A percentile compares a stretch with the other conserved stretches of the same genome.
Conservation (phyloP, 2,113 vertebrate species). For the Ornithorhynchus anatinus region DNA sequence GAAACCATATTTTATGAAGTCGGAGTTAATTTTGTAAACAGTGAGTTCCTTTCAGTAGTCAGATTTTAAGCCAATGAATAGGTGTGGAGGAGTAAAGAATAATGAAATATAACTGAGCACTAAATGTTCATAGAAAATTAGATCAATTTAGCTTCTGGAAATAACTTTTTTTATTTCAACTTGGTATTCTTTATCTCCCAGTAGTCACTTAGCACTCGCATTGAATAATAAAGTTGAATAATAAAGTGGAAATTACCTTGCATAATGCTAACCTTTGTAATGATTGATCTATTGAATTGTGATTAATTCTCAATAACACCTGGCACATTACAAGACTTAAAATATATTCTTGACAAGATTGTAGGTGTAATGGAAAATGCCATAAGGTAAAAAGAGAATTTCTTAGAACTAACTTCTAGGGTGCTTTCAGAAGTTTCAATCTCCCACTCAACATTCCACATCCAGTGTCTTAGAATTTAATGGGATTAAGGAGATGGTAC, state of each 20-base stretch:
- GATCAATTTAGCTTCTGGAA: too few species aligned
- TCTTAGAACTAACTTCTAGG: neutral
- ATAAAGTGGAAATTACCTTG: slow-evolving; percentile 13
- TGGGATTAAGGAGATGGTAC: too few species aligned
- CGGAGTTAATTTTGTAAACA: too few species aligned
- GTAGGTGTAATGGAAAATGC: neutral
- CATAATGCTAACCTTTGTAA: slow-evolving; percentile 1
- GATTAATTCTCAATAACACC: neutral
- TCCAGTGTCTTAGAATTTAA: accelerated
- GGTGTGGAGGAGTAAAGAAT: too few species aligned
- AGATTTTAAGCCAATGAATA: too few species aligned
- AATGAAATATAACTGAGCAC: too few species aligned
- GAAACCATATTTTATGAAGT: too few species aligned
- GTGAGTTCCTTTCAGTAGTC: too few species aligned
- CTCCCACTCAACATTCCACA: neutral
- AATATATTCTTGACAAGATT: neutral
- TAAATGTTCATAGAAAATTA: too few species aligned
- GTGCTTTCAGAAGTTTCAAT: neutral
- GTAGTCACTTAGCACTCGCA: neutral
- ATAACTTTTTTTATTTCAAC: too few species aligned
- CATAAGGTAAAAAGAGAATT: neutral
- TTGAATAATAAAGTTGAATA: neutral
- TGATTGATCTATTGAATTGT: neutral
- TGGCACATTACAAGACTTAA: neutral
- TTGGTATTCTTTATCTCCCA: too few species aligned